Evolutionary conservation across 2,113 vertebrate species (phyloP).

Genomic region (Xiphophorus couchianus): DNA sequence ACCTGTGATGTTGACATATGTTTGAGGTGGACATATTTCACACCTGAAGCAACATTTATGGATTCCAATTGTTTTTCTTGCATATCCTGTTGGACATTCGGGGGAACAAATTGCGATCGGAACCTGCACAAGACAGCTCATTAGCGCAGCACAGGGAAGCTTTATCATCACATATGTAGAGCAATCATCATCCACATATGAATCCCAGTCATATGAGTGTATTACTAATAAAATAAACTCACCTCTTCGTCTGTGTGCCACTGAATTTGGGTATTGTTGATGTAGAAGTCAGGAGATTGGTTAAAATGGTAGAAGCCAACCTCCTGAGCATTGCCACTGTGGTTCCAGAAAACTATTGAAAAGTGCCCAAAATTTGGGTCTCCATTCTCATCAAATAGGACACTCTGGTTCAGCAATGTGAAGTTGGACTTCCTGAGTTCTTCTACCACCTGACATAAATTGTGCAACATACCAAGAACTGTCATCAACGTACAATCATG

Average conservation of each 20-base stretch:
- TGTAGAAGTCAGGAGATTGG: constrained; percentile 57
- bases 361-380: constrained; percentile 73
- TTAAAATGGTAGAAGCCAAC: constrained; percentile 75
- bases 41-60: constrained; percentile 85
- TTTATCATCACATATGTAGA: background rate
- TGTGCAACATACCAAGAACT: background rate
- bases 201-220: background rate
- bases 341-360: constrained; percentile 82
- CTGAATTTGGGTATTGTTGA: constrained; percentile 70
- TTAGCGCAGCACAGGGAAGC: background rate
- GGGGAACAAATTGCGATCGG: constrained; percentile 53
- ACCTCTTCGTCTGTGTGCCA: constrained; percentile 75
- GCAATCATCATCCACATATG: background rate
- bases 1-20: constrained; percentile 84
- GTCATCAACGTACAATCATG: background rate
- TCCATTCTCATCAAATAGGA: constrained; percentile 80
- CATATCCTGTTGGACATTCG: constrained; percentile 48
- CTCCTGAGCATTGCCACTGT: constrained; percentile 50
- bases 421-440: constrained; percentile 81
- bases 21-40: constrained; percentile 71
- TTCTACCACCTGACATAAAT: constrained; percentile 49
- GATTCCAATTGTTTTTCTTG: constrained; percentile 29
- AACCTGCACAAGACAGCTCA: constrained; percentile 34
- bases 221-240: constrained; percentile 17
- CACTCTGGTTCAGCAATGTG: constrained; percentile 69